Evolutionary conservation across 2,797 vertebrate species (phyloP).

Genomic region (Gymnothorax reevesii): DNA sequence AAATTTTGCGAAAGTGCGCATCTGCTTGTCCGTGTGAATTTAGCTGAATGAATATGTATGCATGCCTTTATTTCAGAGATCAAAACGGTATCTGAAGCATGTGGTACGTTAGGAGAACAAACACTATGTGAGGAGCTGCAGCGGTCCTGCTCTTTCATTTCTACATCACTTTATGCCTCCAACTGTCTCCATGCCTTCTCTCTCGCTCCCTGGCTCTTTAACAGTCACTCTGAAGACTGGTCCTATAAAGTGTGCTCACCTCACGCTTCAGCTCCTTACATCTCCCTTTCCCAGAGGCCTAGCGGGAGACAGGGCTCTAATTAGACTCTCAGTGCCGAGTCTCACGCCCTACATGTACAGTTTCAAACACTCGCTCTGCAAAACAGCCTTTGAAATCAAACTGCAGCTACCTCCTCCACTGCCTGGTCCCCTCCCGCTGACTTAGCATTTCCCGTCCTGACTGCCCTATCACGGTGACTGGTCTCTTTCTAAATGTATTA

Average conservation of each 20-base stretch:
- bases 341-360: neutral
- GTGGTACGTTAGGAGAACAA: neutral
- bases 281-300: constrained; percentile 13
- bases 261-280: constrained; percentile 18
- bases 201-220: constrained; percentile 22
- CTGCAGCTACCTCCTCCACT: neutral
- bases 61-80: neutral
- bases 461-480: neutral
- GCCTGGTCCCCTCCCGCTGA: neutral
- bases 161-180: neutral
- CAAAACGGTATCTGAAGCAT: neutral
- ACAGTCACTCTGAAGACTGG: neutral
- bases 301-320: constrained; percentile 33
- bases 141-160: neutral
- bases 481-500: neutral
- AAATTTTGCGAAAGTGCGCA: neutral
- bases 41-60: neutral
- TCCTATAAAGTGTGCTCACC: constrained; percentile 24
- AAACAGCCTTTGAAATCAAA: neutral
- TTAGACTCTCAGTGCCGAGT: constrained; percentile 28
- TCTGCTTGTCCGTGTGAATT: neutral
- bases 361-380: neutral
- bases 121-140: neutral
- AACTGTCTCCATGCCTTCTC: neutral
- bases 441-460: neutral